Evolutionary conservation across 2,888 invertebrate genomes (phyloP).

Genomic region (Melinopterus prodromus): DNA sequence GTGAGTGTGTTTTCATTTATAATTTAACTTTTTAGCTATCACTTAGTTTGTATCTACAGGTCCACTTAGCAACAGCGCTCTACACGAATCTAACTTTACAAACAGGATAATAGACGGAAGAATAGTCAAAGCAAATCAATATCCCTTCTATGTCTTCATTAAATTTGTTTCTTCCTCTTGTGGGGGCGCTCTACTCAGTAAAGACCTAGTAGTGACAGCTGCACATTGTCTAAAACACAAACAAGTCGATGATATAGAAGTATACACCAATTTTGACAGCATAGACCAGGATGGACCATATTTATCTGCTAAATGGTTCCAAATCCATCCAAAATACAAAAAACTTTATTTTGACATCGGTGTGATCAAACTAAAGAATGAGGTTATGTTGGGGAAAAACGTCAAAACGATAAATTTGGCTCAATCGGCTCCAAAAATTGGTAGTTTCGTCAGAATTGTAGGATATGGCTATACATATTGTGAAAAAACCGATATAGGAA

Average conservation of each 20-base stretch:
- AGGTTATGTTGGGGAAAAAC: slow-evolving; percentile 4
- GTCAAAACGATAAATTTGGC: background rate
- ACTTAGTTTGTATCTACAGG: background rate
- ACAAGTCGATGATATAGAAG: background rate
- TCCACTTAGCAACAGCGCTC: background rate
- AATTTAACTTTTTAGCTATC: background rate
- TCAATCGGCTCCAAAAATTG: background rate
- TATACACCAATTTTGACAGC: slow-evolving; percentile 7
- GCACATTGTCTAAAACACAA: slow-evolving; percentile 30
- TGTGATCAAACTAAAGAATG: slow-evolving; percentile 1
- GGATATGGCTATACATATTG: background rate
- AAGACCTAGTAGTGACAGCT: slow-evolving; percentile 32
- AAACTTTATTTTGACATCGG: background rate
- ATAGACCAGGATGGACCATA: background rate
- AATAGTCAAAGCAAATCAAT: background rate
- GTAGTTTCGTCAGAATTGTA: background rate
- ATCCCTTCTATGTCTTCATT: background rate
- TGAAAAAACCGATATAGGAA: background rate
- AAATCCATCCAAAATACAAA: slow-evolving; percentile 15
- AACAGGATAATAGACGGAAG: background rate
- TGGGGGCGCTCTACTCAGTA: slow-evolving; percentile 27
- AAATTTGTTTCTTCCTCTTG: background rate
- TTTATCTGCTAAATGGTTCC: background rate
- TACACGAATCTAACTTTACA: background rate
- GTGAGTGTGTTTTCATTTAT: too few species aligned